Conservation (phyloP, 2,888 invertebrate species). For the Drosophila monieri region DNA sequence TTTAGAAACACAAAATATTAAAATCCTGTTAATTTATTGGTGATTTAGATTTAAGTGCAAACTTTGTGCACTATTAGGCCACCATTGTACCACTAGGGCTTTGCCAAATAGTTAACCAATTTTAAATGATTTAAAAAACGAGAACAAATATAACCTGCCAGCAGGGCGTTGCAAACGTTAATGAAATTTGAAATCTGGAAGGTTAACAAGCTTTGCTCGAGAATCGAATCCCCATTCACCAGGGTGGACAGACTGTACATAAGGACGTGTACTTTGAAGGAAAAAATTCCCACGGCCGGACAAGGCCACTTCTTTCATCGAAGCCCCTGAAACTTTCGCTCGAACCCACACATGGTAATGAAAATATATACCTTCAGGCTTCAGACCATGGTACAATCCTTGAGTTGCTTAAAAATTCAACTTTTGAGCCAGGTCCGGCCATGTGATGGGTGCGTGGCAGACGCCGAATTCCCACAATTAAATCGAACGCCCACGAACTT, state of each 20-base stretch:
- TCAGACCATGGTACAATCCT: constrained; percentile 3
- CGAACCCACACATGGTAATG: constrained; percentile 28
- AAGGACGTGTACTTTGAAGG: constrained; percentile 34
- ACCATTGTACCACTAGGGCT: constrained; percentile 6
- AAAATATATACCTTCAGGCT: constrained; percentile 20
- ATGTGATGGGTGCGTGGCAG: constrained; percentile 38
- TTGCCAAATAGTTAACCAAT: not conserved
- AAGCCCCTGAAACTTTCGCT: constrained; percentile 23
- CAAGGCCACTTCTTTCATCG: constrained; percentile 24
- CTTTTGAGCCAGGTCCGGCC: constrained; percentile 40
- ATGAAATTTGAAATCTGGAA: constrained; percentile 57
- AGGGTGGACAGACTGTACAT: constrained; percentile 23
- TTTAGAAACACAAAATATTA: not conserved
- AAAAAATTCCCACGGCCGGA: constrained; percentile 60
- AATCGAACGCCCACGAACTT: constrained; percentile 37
- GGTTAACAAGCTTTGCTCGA: constrained; percentile 37
- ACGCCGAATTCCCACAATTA: constrained; percentile 78
- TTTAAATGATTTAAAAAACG: not conserved
- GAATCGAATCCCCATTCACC: constrained; percentile 14
- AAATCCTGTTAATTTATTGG: not conserved
- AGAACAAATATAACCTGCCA: constrained; percentile 55
- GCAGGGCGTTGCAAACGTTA: constrained; percentile 59
- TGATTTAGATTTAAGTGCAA: not conserved
- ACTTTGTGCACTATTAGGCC: constrained; percentile 4
- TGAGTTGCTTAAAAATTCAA: constrained; percentile 50